A percentile compares a stretch with the other conserved stretches of the same genome.
phyloP scores from a whole-genome alignment of 1,140 invertebrate species.

The Neodiprion fabricii region DNA sequence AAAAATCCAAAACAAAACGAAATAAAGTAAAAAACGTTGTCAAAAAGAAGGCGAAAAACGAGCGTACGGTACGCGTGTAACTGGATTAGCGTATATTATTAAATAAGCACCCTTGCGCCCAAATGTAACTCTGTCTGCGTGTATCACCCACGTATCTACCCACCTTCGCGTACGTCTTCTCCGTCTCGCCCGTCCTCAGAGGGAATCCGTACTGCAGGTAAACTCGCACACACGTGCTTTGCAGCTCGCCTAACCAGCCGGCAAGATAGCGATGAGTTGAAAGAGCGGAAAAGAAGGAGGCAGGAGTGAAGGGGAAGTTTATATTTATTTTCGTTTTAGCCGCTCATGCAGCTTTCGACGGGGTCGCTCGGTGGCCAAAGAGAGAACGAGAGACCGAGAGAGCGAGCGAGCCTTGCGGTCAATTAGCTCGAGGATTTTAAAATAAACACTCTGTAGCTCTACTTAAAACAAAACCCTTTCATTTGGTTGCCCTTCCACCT shows the following conservation, averaged over 20 bases:
- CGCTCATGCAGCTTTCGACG: neutral
- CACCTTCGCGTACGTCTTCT: neutral
- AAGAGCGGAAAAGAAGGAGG: neutral
- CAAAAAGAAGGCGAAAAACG: neutral
- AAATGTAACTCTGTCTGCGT: neutral
- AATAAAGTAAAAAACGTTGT: neutral
- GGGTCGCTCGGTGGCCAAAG: neutral
- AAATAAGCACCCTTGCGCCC: neutral
- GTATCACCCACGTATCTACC: neutral
- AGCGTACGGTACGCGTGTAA: neutral
- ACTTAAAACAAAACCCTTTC: constrained; percentile 50
- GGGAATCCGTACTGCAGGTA: too few relatives aligned
- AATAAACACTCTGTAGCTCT: constrained; percentile 52
- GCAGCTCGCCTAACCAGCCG: neutral
- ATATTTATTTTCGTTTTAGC: constrained; percentile 10
- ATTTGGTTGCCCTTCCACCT: constrained; percentile 38
- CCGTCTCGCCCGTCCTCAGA: neutral
- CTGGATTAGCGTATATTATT: neutral
- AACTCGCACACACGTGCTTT: neutral
- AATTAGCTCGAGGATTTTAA: constrained; percentile 50
- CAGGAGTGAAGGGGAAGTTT: neutral
- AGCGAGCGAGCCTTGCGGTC: constrained; percentile 39
- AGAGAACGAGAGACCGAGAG: constrained; percentile 5
- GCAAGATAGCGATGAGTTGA: neutral
- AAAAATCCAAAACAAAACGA: neutral